These are phyloP conservation scores for Columbina picui DNA, from an alignment of 2,113 vertebrate genomes.

Conservation along the genomic window DNA sequence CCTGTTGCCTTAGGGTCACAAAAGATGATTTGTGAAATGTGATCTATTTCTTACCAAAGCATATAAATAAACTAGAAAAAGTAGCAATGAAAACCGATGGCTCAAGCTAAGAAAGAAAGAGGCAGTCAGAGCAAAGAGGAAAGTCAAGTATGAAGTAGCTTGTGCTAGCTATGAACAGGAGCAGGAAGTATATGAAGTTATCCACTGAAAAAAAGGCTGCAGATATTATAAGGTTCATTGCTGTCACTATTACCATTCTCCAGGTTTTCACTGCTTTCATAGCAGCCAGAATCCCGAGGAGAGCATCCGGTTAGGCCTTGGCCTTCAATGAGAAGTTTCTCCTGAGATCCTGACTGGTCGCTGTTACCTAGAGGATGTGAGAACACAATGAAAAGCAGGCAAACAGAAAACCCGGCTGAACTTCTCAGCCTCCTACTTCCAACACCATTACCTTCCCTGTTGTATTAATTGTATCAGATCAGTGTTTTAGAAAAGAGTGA, in stretches of 20 bases:
- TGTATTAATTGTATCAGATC: neutral
- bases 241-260: conserved; percentile 89
- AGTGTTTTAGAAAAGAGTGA: neutral
- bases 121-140: conserved; percentile 6
- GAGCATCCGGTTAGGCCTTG: conserved; percentile 86
- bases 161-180: conserved; percentile 49
- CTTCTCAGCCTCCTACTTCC: neutral
- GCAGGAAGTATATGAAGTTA: neutral
- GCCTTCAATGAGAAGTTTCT: conserved; percentile 90
- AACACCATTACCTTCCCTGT: neutral
- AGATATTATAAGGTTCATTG: neutral
- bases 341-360: conserved; percentile 93
- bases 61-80: neutral
- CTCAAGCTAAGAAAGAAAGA: conserved; percentile 12
- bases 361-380: conserved; percentile 87
- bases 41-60: neutral
- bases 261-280: conserved; percentile 96
- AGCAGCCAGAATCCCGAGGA: conserved; percentile 96
- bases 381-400: neutral
- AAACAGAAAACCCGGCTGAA: neutral
- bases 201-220: neutral
- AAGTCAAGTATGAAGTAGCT: neutral
- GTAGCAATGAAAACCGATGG: neutral
- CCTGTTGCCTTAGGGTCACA: neutral
- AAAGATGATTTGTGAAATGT: neutral